Conservation (phyloP, 2,888 invertebrate species). For the Sipunculus nudus region DNA sequence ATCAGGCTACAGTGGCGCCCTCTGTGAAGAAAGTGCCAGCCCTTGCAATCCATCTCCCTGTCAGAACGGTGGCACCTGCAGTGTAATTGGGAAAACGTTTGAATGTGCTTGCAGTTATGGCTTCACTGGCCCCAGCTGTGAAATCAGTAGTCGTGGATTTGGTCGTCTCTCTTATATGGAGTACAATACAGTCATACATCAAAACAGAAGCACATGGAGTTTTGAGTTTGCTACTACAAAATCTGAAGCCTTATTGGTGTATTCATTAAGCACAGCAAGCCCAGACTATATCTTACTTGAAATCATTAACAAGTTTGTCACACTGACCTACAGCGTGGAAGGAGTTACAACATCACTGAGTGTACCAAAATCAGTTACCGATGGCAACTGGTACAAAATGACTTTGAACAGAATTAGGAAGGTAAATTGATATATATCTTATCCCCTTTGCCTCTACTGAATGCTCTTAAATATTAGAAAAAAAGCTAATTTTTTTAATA, state of each 20-base stretch:
- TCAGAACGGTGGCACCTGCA: constrained; percentile 85
- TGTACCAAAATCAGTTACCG: constrained; percentile 76
- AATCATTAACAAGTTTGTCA: no score
- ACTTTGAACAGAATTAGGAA: constrained; percentile 64
- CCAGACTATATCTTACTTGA: no score
- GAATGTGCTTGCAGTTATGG: constrained; percentile 82
- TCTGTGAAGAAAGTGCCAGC: constrained; percentile 85
- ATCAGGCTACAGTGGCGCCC: constrained; percentile 89
- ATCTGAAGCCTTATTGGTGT: constrained; percentile 84
- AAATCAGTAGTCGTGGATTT: constrained; percentile 89
- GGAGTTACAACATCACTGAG: constrained; percentile 84
- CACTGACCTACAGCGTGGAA: constrained; percentile 70
- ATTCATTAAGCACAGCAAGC: no score
- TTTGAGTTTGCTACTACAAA: constrained; percentile 89
- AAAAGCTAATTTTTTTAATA: no score
- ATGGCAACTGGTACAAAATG: constrained; percentile 91
- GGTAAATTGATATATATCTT: constrained; percentile 48
- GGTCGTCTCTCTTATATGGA: constrained; percentile 88
- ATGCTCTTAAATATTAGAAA: no score
- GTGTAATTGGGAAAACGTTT: constrained; percentile 8
- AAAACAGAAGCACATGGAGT: constrained; percentile 86
- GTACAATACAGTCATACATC: constrained; percentile 79
- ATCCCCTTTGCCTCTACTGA: not conserved
- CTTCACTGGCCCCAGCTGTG: constrained; percentile 87
- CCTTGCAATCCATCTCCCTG: constrained; percentile 95